Conservation (phyloP, 2,888 invertebrate species). For the Lymantria dispar region DNA sequence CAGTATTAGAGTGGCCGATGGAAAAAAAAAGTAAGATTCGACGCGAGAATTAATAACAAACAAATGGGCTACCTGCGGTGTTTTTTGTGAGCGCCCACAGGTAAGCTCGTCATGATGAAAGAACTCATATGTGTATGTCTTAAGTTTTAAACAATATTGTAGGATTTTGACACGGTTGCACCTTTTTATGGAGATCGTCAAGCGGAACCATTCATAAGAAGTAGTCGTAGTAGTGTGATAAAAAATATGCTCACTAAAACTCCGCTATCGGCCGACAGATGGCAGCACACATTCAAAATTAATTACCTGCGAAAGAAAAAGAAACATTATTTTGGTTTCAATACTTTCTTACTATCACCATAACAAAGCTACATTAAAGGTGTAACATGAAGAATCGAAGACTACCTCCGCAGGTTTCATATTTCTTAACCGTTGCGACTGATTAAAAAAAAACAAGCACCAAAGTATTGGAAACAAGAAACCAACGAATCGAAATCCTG, state of each 20-base stretch:
- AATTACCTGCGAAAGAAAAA: slow-evolving; percentile 45
- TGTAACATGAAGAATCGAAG: slow-evolving; percentile 19
- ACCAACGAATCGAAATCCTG: slow-evolving; percentile 69
- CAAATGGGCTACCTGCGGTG: slow-evolving; percentile 82
- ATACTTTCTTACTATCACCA: slow-evolving; percentile 15
- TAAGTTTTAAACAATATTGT: slow-evolving; percentile 76
- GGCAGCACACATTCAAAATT: slow-evolving; percentile 45
- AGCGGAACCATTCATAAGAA: slow-evolving; percentile 71
- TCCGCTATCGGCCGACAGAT: slow-evolving; percentile 67
- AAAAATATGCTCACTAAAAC: slow-evolving; percentile 38
- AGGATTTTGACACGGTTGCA: slow-evolving; percentile 76
- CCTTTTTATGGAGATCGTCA: slow-evolving; percentile 61
- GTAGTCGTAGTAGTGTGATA: slow-evolving; percentile 43
- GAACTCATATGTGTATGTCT: slow-evolving; percentile 76
- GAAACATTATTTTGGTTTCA: slow-evolving; percentile 22
- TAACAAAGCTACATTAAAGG: slow-evolving; percentile 14
- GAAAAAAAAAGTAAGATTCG: slow-evolving; percentile 69
- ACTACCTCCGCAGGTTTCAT: slow-evolving; percentile 39
- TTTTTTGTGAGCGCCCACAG: slow-evolving; percentile 79
- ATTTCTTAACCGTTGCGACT: slow-evolving; percentile 59
- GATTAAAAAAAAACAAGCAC: slow-evolving; percentile 51
- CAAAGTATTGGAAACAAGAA: slow-evolving; percentile 76
- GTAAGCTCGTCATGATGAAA: slow-evolving; percentile 74
- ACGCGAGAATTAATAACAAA: slow-evolving; percentile 83
- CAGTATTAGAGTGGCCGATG: slow-evolving; percentile 78